These are phyloP conservation scores for Epistrophella euchroma DNA, from an alignment of 2,888 invertebrate genomes.

Conservation along the genomic window DNA sequence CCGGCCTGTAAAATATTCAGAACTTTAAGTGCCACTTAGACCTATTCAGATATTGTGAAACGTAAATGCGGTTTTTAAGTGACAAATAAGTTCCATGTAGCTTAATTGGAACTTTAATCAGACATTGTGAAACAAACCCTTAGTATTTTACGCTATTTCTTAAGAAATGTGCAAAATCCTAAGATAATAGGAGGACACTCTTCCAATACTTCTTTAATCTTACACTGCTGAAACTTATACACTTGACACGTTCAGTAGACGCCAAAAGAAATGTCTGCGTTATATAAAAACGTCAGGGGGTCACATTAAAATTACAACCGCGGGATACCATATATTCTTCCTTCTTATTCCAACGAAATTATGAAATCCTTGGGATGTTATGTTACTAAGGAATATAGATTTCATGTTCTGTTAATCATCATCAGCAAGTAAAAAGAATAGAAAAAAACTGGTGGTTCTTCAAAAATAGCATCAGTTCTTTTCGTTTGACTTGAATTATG, in stretches of 20 bases:
- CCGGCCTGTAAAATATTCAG: no score
- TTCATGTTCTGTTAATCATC: constrained; percentile 20
- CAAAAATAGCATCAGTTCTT: not conserved
- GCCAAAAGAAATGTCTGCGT: constrained; percentile 23
- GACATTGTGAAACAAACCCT: no score
- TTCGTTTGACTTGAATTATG: not conserved
- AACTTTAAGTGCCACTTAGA: no score
- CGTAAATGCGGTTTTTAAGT: no score
- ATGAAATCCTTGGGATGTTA: not conserved
- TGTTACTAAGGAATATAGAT: constrained; percentile 5
- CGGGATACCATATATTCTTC: not conserved
- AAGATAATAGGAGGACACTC: not conserved
- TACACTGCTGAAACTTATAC: not conserved
- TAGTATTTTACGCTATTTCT: no score
- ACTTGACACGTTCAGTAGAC: constrained; percentile 13
- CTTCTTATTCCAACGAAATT: not conserved
- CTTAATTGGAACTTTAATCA: no score
- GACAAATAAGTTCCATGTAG: no score
- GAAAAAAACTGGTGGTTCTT: not conserved
- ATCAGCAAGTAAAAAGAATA: not conserved
- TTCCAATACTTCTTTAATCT: not conserved
- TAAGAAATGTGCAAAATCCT: not conserved
- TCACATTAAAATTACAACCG: constrained; percentile 28
- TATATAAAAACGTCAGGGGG: constrained; percentile 11
- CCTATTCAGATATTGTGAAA: no score